These are phyloP conservation scores for Nyctibius bracteatus DNA, from an alignment of 2,113 vertebrate genomes.

Conservation along the genomic window DNA sequence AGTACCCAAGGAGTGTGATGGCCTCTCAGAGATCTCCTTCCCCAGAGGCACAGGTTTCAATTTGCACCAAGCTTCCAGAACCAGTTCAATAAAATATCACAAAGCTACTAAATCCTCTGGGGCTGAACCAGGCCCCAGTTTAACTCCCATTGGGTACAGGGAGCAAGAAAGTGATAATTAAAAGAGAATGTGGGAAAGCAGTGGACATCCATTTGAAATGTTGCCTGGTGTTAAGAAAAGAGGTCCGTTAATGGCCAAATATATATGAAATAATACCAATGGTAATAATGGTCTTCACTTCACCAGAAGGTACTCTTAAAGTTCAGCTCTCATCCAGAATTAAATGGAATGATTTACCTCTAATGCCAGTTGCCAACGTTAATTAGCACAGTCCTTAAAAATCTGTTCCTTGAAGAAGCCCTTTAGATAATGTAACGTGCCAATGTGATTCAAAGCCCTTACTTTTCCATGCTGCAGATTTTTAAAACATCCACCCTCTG, in stretches of 20 bases:
- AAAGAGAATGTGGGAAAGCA: constrained; percentile 15
- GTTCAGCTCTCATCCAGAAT: not conserved
- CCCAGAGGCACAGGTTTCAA: constrained; percentile 12
- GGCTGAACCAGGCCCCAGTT: not conserved
- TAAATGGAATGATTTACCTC: not conserved
- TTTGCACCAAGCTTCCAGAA: constrained; percentile 38
- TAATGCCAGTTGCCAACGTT: not conserved
- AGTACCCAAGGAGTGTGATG: not conserved
- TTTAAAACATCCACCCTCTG: not conserved
- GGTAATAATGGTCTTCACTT: not conserved
- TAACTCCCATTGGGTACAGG: not conserved
- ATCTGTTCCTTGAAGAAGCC: constrained; percentile 9
- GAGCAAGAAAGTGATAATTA: constrained; percentile 54
- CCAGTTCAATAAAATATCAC: not conserved
- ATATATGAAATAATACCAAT: not conserved
- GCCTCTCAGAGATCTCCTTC: not conserved
- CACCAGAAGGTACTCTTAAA: not conserved
- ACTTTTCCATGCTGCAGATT: not conserved
- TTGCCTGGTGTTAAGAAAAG: not conserved
- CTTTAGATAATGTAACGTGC: not conserved
- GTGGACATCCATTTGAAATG: not conserved
- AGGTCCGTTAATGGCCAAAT: not conserved
- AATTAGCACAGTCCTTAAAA: constrained; percentile 22
- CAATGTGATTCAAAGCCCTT: not conserved
- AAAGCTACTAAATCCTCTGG: not conserved